Conservation (phyloP, 2,888 invertebrate genomes). For the Junonia oenone region DNA sequence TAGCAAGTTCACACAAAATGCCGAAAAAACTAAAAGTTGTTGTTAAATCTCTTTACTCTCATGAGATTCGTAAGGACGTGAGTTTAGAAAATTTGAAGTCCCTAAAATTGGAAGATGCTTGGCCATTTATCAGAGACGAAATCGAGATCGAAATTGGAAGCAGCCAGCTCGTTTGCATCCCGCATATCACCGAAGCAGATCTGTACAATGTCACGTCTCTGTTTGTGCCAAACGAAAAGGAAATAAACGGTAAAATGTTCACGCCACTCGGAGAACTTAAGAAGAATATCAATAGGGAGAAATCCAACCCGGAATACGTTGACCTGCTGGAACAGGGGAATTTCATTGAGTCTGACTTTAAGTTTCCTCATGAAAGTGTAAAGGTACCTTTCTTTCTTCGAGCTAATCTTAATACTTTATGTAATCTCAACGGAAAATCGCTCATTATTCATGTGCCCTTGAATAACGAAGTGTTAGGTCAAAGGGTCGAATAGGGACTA, state of each 20-base stretch:
- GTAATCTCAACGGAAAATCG: background rate
- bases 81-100: slow-evolving; percentile 65
- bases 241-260: slow-evolving; percentile 69
- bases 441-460: slow-evolving; percentile 36
- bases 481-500: slow-evolving; percentile 9
- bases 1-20: slow-evolving; percentile 39
- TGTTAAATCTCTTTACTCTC: slow-evolving; percentile 70
- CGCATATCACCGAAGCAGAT: slow-evolving; percentile 73
- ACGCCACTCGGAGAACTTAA: slow-evolving; percentile 65
- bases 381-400: slow-evolving; percentile 48
- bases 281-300: slow-evolving; percentile 61
- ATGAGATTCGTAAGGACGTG: slow-evolving; percentile 76
- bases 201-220: slow-evolving; percentile 70
- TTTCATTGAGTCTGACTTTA: slow-evolving; percentile 59
- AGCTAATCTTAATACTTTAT: background rate
- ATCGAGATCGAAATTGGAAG: slow-evolving; percentile 75
- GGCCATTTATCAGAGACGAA: slow-evolving; percentile 77
- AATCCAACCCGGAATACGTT: slow-evolving; percentile 59
- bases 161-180: slow-evolving; percentile 71
- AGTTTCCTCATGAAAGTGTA: slow-evolving; percentile 75
- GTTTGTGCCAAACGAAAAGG: slow-evolving; percentile 70
- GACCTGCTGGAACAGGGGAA: slow-evolving; percentile 58
- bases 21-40: slow-evolving; percentile 74
- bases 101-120: slow-evolving; percentile 70
- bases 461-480: slow-evolving; percentile 32